Percentiles rank a stretch among this genome's conserved stretches.
phyloP scores from a whole-genome alignment of 2,113 vertebrate genomes.

The Tachysurus fulvidraco region DNA sequence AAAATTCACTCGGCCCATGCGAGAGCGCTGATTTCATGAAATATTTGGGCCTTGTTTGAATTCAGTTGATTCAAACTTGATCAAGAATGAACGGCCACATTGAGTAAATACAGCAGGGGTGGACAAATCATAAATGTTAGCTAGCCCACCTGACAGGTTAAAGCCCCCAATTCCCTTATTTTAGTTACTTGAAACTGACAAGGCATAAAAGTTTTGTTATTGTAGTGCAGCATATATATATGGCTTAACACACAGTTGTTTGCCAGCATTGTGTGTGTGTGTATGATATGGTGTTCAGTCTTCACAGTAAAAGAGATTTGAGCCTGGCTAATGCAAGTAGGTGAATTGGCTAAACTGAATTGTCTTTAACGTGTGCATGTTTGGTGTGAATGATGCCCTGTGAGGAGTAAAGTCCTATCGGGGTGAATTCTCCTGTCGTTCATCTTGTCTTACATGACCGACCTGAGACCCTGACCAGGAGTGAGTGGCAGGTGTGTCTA shows the following conservation, averaged over 20 bases:
- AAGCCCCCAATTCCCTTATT: not conserved
- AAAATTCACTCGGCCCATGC: not conserved
- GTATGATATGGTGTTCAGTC: not conserved
- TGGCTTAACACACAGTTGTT: not conserved
- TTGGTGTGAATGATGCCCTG: not conserved
- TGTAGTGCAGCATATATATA: not conserved
- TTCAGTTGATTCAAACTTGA: not conserved
- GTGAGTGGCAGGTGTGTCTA: not conserved
- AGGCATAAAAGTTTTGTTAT: not conserved
- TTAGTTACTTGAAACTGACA: not conserved
- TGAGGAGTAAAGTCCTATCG: not conserved
- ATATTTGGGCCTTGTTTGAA: not conserved
- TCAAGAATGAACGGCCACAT: not conserved
- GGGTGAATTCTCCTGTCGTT: not conserved
- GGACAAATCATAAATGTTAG: not conserved
- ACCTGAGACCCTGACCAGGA: not conserved
- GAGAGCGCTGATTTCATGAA: not conserved
- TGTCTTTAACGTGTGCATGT: not conserved
- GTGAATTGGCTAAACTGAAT: not conserved
- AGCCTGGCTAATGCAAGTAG: not conserved
- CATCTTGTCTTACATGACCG: not conserved
- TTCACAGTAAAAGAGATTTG: not conserved
- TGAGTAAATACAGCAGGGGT: not conserved
- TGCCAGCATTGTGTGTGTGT: not conserved
- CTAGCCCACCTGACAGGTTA: not conserved